These are phyloP conservation scores for Tetragnatha montana DNA, from an alignment of 2,888 invertebrate genomes.

Conservation along the genomic window DNA sequence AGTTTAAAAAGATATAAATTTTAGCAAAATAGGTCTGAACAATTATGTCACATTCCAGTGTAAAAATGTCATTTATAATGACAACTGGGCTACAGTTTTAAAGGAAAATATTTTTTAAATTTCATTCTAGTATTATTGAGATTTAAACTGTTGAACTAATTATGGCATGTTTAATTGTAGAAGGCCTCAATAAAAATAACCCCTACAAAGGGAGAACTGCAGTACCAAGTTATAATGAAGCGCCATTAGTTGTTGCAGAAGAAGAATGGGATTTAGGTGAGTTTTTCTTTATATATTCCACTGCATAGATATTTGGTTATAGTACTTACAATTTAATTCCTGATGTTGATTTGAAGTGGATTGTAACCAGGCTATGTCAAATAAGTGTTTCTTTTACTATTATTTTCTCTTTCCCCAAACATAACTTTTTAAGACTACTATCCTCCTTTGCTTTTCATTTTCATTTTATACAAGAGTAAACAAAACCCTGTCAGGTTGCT, in stretches of 20 bases:
- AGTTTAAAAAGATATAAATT: background rate
- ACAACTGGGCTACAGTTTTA: background rate
- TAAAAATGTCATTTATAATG: background rate
- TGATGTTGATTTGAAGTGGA: no score
- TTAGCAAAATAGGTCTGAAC: background rate
- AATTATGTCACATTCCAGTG: background rate
- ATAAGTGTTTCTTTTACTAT: no score
- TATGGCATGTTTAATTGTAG: slow-evolving; percentile 22
- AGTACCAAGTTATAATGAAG: slow-evolving; percentile 52
- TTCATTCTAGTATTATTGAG: background rate
- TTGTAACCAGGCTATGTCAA: no score
- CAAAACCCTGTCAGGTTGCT: no score
- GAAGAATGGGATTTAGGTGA: slow-evolving; percentile 55
- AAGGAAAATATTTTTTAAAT: background rate
- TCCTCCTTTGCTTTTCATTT: no score
- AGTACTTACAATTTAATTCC: no score
- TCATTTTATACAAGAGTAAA: no score
- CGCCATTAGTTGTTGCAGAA: background rate
- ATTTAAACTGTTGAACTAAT: background rate
- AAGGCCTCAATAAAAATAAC: slow-evolving; percentile 33
- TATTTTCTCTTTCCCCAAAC: no score
- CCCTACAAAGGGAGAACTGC: slow-evolving; percentile 44
- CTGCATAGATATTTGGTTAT: background rate
- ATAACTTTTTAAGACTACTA: no score
- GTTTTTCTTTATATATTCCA: background rate